Percentiles rank a stretch among this genome's conserved stretches.
Evolutionary conservation across 2,888 invertebrate genomes (phyloP).

Genomic region (Caenorhabditis sp.): DNA sequence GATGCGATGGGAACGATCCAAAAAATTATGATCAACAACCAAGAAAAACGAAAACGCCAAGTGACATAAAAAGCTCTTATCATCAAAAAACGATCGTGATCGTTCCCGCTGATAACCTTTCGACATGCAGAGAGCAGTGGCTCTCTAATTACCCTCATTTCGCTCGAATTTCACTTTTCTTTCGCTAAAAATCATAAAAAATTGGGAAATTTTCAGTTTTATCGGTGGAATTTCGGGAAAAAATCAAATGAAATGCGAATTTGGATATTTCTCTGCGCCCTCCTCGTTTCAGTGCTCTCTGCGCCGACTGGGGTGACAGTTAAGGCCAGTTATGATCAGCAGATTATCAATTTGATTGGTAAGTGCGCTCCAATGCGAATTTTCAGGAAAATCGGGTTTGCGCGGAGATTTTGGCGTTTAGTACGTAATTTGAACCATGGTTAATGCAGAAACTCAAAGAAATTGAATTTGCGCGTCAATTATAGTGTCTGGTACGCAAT

Average conservation of each 20-base stretch:
- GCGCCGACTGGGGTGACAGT: constrained; percentile 40
- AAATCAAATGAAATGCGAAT: background rate
- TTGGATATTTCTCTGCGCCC: background rate
- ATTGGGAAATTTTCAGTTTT: constrained; percentile 7
- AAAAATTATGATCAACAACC: background rate
- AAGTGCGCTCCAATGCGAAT: background rate
- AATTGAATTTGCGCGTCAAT: too few species aligned
- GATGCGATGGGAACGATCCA: constrained; percentile 9
- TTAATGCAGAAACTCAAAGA: too few species aligned
- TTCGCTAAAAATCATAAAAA: background rate
- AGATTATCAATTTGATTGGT: constrained; percentile 61
- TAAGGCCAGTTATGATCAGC: constrained; percentile 49
- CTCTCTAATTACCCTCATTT: constrained; percentile 12
- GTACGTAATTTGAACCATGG: too few species aligned
- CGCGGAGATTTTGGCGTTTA: too few species aligned
- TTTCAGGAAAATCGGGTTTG: background rate
- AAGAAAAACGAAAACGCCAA: background rate
- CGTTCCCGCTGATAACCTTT: constrained; percentile 55
- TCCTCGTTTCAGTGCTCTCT: background rate
- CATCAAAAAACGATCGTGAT: constrained; percentile 23
- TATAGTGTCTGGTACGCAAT: too few species aligned
- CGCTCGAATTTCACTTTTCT: constrained; percentile 3
- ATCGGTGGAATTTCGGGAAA: background rate
- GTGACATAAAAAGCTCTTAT: constrained; percentile 21
- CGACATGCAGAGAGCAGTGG: constrained; percentile 25